A percentile compares a stretch with the other conserved stretches of the same genome.
Evolutionary conservation across 2,888 invertebrate species (phyloP).

Genomic region (Luperina nickerlii): DNA sequence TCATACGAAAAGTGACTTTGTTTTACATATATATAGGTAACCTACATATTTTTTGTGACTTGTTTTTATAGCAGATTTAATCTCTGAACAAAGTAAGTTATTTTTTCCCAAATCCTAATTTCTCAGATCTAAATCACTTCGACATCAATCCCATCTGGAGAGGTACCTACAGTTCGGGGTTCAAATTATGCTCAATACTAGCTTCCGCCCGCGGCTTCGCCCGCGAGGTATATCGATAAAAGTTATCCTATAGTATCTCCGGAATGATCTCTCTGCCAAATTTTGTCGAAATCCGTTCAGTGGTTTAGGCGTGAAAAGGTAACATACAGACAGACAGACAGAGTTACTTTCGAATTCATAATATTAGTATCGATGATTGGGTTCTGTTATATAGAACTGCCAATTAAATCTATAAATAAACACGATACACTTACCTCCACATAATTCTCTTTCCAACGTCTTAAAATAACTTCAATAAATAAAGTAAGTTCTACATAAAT

Average conservation of each 20-base stretch:
- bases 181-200: background rate
- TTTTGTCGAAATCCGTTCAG: too few relatives aligned
- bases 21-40: too few relatives aligned
- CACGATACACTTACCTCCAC: background rate
- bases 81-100: background rate
- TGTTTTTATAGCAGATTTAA: background rate
- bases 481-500: background rate
- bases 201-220: too few relatives aligned
- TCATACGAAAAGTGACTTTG: background rate
- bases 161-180: background rate
- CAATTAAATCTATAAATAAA: constrained; percentile 4
- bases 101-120: background rate
- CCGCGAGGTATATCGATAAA: too few relatives aligned
- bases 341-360: too few relatives aligned
- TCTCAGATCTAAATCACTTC: background rate
- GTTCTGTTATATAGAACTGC: background rate
- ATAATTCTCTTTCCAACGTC: background rate
- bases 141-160: background rate
- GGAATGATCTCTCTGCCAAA: too few relatives aligned
- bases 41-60: background rate
- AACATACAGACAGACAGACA: too few relatives aligned
- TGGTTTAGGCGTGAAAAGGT: too few relatives aligned
- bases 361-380: background rate
- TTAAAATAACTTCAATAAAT: background rate
- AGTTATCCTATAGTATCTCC: too few relatives aligned